phyloP scores from a whole-genome alignment of 2,888 invertebrate species.

The Phaedon cochleariae region DNA sequence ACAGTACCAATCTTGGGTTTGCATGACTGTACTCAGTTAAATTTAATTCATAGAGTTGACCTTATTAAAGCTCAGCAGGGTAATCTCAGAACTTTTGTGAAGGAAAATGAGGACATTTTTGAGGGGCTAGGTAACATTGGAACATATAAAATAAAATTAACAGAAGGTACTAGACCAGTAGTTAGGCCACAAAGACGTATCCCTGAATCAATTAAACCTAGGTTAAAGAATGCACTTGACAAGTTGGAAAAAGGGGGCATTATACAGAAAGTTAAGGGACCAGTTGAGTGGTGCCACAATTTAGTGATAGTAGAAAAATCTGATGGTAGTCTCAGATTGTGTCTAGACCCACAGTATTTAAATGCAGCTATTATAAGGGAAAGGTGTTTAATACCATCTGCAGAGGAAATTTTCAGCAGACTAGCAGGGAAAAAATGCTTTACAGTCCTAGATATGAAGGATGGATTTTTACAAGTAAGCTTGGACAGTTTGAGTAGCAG shows the following conservation, averaged over 20 bases:
- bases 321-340: neutral
- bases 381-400: neutral
- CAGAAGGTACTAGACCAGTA: neutral
- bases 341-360: neutral
- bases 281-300: neutral
- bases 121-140: too few species aligned
- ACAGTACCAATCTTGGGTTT: neutral
- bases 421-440: slow-evolving; percentile 5
- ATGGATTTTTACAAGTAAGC: slow-evolving; percentile 14
- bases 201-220: neutral
- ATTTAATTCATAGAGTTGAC: neutral
- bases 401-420: neutral
- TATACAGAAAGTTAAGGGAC: neutral
- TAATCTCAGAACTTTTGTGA: neutral
- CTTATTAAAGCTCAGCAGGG: neutral
- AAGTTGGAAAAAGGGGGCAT: neutral
- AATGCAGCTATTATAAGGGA: neutral
- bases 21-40: neutral
- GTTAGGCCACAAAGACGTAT: neutral
- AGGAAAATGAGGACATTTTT: too few species aligned
- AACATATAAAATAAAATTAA: too few species aligned
- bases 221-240: neutral
- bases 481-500: slow-evolving; percentile 15
- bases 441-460: slow-evolving; percentile 18
- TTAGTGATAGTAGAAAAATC: neutral